These are phyloP conservation scores for Dallia pectoralis DNA, from an alignment of 2,797 vertebrate species.

Conservation along the genomic window DNA sequence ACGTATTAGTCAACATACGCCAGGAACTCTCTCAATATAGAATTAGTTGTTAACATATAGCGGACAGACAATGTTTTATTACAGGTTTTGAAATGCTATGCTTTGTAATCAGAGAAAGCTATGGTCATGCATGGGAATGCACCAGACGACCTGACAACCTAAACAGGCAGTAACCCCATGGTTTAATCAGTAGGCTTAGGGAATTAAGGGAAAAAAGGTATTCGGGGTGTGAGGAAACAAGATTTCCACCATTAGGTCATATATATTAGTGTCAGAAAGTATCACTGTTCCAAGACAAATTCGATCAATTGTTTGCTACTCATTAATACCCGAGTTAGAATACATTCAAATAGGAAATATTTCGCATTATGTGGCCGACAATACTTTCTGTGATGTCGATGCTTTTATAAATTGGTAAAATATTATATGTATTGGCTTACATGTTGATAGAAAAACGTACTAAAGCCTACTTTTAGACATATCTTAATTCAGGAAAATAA, in stretches of 20 bases:
- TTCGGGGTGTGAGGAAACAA: not conserved
- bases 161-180: too few species aligned
- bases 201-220: too few species aligned
- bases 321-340: slow-evolving; percentile 42
- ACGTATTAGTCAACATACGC: not conserved
- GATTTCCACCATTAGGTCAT: not conserved
- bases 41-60: not conserved
- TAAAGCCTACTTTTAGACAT: not conserved
- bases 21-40: not conserved
- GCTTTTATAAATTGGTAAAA: too few species aligned
- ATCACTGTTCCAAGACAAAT: not conserved
- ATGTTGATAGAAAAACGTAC: not conserved
- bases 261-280: not conserved
- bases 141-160: too few species aligned
- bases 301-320: not conserved
- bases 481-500: not conserved
- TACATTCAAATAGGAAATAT: not conserved
- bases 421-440: too few species aligned
- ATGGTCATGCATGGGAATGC: too few species aligned
- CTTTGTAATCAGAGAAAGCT: too few species aligned
- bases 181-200: too few species aligned
- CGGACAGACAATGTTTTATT: not conserved
- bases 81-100: too few species aligned
- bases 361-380: not conserved
- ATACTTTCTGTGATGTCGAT: too few species aligned